Conservation (phyloP, 2,797 vertebrate species). For the Orestias chungarensis region DNA sequence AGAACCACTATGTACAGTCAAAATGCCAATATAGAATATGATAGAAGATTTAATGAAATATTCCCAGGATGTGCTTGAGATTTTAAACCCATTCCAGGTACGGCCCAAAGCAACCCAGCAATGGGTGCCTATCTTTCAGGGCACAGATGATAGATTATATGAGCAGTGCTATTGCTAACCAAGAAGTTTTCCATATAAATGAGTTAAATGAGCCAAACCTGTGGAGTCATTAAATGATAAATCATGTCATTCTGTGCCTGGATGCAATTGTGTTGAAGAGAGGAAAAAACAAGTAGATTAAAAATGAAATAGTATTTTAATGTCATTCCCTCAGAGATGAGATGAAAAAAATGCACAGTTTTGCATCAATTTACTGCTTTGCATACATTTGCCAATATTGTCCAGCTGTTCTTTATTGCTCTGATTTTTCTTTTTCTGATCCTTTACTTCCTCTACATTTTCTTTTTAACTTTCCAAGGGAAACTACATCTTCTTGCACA, state of each 20-base stretch:
- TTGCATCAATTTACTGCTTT: conserved; percentile 1
- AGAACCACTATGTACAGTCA: conserved; percentile 1
- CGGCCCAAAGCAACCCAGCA: conserved; percentile 33
- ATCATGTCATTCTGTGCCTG: conserved; percentile 21
- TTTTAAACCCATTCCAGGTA: conserved; percentile 48
- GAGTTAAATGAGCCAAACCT: conserved; percentile 57
- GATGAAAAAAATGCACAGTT: conserved; percentile 2
- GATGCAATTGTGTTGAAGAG: conserved; percentile 9
- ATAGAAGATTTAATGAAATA: conserved; percentile 7
- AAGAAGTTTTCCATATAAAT: conserved; percentile 54
- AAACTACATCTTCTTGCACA: conserved; percentile 27
- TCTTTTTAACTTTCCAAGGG: conserved; percentile 34
- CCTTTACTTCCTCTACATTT: conserved; percentile 25
- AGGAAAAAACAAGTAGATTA: conserved; percentile 13
- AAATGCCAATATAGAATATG: conserved; percentile 11
- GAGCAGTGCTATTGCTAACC: conserved; percentile 60
- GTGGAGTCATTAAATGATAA: conserved; percentile 36
- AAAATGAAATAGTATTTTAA: conserved; percentile 5
- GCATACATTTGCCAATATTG: neutral
- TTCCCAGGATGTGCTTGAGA: conserved; percentile 39
- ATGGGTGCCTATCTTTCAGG: conserved; percentile 40
- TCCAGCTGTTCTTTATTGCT: conserved; percentile 3
- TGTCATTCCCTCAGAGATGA: neutral
- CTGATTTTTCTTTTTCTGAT: conserved; percentile 13
- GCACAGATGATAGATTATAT: conserved; percentile 55